A percentile compares a stretch with the other conserved stretches of the same genome.
Evolutionary conservation across 2,113 vertebrate species (phyloP).

Genomic region (Cairina moschata): DNA sequence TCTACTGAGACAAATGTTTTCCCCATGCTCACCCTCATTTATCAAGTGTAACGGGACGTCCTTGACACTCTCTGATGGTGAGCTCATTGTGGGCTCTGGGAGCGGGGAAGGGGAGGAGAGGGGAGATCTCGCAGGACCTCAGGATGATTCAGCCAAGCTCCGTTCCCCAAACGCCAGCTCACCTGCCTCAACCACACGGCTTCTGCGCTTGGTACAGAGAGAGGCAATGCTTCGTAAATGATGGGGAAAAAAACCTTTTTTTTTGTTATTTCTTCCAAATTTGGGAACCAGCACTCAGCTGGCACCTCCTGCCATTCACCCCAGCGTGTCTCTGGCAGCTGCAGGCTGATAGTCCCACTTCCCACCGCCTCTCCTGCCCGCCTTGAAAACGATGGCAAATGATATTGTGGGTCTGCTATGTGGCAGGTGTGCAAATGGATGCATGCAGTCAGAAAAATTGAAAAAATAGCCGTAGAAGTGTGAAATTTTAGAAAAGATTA

Average conservation of each 20-base stretch:
- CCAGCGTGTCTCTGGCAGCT: background rate
- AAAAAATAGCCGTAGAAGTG: background rate
- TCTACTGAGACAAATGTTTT: background rate
- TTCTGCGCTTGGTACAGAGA: background rate
- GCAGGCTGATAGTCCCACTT: rapidly evolving
- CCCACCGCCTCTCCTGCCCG: background rate
- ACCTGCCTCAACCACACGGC: background rate
- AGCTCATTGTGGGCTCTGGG: background rate
- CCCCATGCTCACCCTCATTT: background rate
- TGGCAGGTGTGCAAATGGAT: background rate
- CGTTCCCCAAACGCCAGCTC: background rate
- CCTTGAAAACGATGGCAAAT: background rate
- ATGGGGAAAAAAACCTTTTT: background rate
- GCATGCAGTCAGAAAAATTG: background rate
- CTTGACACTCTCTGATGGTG: background rate
- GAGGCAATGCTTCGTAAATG: background rate
- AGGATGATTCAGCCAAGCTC: background rate
- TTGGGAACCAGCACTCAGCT: background rate
- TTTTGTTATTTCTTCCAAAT: background rate
- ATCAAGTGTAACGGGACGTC: background rate
- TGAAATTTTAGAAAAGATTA: background rate
- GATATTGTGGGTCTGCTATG: background rate
- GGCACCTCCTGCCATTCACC: background rate
- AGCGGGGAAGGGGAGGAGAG: background rate
- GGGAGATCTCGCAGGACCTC: background rate